Conservation (phyloP, 1,140 invertebrate species). For the Globodera rostochiensis region DNA sequence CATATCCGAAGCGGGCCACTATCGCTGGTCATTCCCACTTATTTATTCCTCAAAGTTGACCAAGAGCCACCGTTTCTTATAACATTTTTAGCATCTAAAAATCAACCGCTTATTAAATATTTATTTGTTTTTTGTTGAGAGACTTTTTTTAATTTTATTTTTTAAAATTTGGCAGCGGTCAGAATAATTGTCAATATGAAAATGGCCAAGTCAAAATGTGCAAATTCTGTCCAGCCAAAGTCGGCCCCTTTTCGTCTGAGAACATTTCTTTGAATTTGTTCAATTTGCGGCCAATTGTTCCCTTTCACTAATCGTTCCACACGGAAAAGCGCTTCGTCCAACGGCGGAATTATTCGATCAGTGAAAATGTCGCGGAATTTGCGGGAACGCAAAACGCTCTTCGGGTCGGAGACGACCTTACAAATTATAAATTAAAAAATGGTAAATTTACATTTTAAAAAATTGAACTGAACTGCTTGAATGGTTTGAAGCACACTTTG, state of each 20-base stretch:
- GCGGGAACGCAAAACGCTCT: neutral
- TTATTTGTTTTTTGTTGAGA: no score
- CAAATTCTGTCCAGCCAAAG: slow-evolving; percentile 22
- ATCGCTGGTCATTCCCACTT: no score
- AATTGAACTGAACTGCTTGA: neutral
- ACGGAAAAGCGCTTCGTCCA: slow-evolving; percentile 21
- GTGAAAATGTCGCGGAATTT: slow-evolving; percentile 23
- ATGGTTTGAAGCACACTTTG: slow-evolving; percentile 25
- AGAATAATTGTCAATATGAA: slow-evolving; percentile 16
- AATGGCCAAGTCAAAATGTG: slow-evolving; percentile 19
- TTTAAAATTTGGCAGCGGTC: neutral
- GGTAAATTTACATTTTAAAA: neutral
- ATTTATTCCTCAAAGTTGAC: no score
- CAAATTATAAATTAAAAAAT: neutral
- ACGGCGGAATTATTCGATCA: slow-evolving; percentile 18
- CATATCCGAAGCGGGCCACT: no score
- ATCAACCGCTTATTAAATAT: no score
- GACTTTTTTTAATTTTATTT: no score
- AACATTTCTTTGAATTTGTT: slow-evolving; percentile 19
- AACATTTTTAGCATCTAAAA: no score
- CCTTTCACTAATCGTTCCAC: slow-evolving; percentile 11
- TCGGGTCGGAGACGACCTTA: slow-evolving; percentile 25
- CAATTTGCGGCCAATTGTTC: neutral
- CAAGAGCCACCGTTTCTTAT: no score
- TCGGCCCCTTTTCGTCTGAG: slow-evolving; percentile 28